Conservation (phyloP, 2,888 invertebrate species). For the Tachina lurida region DNA sequence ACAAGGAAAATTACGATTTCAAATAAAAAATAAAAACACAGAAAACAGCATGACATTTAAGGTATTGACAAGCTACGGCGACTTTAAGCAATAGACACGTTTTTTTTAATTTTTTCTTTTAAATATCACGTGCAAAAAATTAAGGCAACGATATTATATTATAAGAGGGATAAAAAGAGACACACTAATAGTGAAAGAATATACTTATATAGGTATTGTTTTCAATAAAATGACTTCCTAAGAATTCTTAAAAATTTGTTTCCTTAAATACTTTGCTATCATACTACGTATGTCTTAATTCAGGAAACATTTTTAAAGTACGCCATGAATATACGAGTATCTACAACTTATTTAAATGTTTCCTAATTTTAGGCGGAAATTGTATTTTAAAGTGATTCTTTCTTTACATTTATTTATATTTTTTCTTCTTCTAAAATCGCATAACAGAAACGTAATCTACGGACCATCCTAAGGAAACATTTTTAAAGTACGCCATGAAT, state of each 20-base stretch:
- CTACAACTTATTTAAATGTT: background rate
- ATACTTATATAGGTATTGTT: background rate
- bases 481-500: background rate
- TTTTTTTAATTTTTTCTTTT: conserved; percentile 12
- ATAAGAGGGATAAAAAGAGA: background rate
- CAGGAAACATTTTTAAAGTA: background rate
- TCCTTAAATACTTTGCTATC: background rate
- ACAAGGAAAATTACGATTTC: conserved; percentile 69
- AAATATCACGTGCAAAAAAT: conserved; percentile 49
- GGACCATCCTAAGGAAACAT: background rate
- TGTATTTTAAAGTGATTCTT: background rate
- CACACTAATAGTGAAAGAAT: background rate
- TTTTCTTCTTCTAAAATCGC: background rate
- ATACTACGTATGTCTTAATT: conserved; percentile 6
- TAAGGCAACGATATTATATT: conserved; percentile 28
- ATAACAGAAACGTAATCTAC: too few species aligned
- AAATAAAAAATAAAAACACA: conserved; percentile 54
- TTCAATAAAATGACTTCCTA: conserved; percentile 13
- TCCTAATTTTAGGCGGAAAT: conserved; percentile 20
- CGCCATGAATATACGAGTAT: background rate
- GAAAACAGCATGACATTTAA: conserved; percentile 65
- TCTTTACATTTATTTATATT: conserved; percentile 18
- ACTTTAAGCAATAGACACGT: conserved; percentile 40
- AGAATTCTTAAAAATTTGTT: conserved; percentile 23
- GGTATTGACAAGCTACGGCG: conserved; percentile 53